phyloP scores from a whole-genome alignment of 2,797 vertebrate genomes.

The Darevskia nairensis region DNA sequence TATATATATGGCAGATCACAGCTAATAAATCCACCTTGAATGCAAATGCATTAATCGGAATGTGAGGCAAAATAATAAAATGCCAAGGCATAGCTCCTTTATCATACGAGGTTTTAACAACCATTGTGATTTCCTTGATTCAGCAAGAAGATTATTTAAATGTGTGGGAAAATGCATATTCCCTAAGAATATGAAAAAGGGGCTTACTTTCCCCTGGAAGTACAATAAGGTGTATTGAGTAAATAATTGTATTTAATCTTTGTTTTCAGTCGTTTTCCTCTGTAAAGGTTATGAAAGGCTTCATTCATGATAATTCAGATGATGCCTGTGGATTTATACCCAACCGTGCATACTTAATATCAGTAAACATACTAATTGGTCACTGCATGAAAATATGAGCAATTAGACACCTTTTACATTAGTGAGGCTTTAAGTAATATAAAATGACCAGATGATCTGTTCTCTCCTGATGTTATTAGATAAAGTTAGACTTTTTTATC shows the following conservation, averaged over 20 bases:
- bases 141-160: slow-evolving; percentile 49
- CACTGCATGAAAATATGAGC: slow-evolving; percentile 61
- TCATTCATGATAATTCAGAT: slow-evolving; percentile 16
- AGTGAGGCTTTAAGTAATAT: slow-evolving; percentile 54
- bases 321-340: slow-evolving; percentile 54
- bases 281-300: slow-evolving; percentile 13
- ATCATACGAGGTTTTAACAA: slow-evolving; percentile 34
- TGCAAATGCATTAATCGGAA: slow-evolving; percentile 18
- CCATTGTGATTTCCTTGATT: slow-evolving; percentile 33
- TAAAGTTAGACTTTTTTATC: slow-evolving; percentile 65
- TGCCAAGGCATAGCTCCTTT: slow-evolving; percentile 26
- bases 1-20: slow-evolving; percentile 13
- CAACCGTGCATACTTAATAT: slow-evolving; percentile 52
- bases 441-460: slow-evolving; percentile 68
- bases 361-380: slow-evolving; percentile 67
- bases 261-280: slow-evolving; percentile 35
- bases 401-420: slow-evolving; percentile 70
- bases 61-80: slow-evolving; percentile 62
- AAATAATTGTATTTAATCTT: slow-evolving; percentile 39
- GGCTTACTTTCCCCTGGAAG: slow-evolving; percentile 37
- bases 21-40: slow-evolving; percentile 45
- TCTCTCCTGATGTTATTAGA: slow-evolving; percentile 67
- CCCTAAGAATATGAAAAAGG: slow-evolving; percentile 30
- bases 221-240: not conserved
- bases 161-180: slow-evolving; percentile 33